Evolutionary conservation across 2,113 vertebrate species (phyloP).

Genomic region (Cathartes aura): DNA sequence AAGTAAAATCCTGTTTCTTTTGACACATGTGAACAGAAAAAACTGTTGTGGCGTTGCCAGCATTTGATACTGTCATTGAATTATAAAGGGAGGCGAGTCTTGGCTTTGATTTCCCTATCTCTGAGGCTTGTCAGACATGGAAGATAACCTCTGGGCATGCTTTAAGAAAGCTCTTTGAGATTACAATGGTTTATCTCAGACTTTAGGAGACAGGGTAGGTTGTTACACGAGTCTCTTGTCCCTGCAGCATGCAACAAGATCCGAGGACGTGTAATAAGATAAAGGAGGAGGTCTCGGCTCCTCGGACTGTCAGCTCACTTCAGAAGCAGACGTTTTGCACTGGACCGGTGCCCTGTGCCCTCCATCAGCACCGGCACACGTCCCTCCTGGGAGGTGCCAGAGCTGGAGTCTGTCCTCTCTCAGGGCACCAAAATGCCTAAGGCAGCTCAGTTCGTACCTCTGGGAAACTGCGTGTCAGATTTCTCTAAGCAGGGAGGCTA

Average conservation of each 20-base stretch:
- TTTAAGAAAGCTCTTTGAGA: neutral
- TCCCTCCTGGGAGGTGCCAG: neutral
- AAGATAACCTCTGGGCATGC: neutral
- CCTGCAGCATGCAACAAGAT: neutral
- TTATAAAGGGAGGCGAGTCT: neutral
- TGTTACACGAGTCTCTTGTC: neutral
- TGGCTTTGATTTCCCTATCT: slow-evolving; percentile 1
- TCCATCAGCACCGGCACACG: accelerated
- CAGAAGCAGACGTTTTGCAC: neutral
- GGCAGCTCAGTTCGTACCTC: neutral
- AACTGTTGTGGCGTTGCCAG: slow-evolving; percentile 36
- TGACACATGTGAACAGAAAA: neutral
- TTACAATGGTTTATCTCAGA: neutral
- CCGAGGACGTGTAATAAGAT: neutral
- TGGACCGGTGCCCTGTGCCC: neutral
- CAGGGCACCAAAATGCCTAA: neutral
- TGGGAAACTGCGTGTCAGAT: accelerated
- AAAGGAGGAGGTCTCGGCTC: neutral
- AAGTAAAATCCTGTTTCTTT: neutral
- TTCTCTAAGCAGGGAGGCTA: neutral
- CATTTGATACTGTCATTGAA: slow-evolving; percentile 16
- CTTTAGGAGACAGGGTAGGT: neutral
- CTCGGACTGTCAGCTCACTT: neutral
- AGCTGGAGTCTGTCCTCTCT: neutral
- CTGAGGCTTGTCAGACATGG: neutral